These are phyloP conservation scores for Hirtodrosophila trivittata DNA, from an alignment of 2,888 invertebrate species.

Conservation along the genomic window DNA sequence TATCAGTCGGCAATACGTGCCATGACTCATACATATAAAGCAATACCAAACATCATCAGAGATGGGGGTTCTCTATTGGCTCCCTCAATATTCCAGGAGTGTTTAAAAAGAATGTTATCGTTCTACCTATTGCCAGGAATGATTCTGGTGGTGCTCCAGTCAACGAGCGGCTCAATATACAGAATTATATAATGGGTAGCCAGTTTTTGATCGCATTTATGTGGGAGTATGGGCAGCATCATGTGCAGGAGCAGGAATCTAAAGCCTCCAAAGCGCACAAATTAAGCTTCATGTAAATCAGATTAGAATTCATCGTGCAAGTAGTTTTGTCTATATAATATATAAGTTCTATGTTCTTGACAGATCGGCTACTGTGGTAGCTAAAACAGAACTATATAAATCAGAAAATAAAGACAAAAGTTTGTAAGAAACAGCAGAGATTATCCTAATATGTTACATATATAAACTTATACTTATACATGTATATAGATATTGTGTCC, in stretches of 20 bases:
- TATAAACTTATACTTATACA: no score
- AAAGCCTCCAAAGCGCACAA: no score
- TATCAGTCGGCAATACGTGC: constrained; percentile 46
- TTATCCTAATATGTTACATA: no score
- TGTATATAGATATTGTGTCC: constrained; percentile 22
- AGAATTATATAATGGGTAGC: constrained; percentile 48
- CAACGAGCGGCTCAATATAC: constrained; percentile 41
- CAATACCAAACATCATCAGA: constrained; percentile 35
- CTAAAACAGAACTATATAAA: no score
- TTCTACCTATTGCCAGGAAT: constrained; percentile 46
- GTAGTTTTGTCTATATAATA: no score
- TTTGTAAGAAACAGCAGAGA: no score
- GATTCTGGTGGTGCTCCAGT: constrained; percentile 50
- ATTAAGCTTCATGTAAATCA: no score
- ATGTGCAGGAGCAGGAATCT: no score
- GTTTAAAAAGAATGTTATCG: constrained; percentile 45
- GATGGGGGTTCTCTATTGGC: constrained; percentile 48
- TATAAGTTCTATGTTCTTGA: no score
- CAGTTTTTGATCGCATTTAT: constrained; percentile 46
- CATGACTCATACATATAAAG: constrained; percentile 32
- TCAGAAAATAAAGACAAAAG: no score
- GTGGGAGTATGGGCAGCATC: constrained; percentile 43
- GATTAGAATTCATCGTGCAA: no score
- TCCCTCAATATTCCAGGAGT: constrained; percentile 37
- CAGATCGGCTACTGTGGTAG: no score